Evolutionary conservation across 2,113 vertebrate genomes (phyloP), one percentile per base, ranked within the genome.

Genomic region (Colius striatus): DNA sequence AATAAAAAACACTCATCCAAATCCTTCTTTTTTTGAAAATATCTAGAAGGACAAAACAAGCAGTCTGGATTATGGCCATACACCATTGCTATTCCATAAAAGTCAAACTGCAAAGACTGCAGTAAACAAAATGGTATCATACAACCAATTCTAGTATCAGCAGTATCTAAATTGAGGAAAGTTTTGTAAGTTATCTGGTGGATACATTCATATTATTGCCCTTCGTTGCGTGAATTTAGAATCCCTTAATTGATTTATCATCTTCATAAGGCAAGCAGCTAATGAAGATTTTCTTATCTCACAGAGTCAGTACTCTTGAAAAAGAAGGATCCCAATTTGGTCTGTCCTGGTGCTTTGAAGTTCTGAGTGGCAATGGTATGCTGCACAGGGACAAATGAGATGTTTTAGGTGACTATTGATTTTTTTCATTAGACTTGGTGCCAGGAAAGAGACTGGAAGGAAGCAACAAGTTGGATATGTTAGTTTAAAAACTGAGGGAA

Each of bases 241-340:
- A 62, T 30, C 89, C 88, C 86, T 91, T 90, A 62, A 95, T 73
- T 94, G 84, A 89, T 78, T 94, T 50, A 32, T 84, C 1, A 1
- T 68, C 58, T 43, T 91, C 70, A 43, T 57, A 89, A 91, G 92
- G 88, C 66, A 50, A 85, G 80, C 68, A 81, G 90, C 92, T 97
- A 91, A 95, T 94, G 88, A 89, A 89, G 95, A 83, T 93, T 90
- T 76, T 6, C 94, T 96, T 93, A 94, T 91, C 90, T 94, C 22
- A 0, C 3, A 12, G 43, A 84, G 68, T 54, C 95, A 92, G 68
- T 30, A 54, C 88, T 96, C 94, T 83, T 63, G 66, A 16, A 63
- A 65, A 83, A 91, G 93, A 61, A 86, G 72, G 62, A 87, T 68
- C 88, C 68, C 84, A 54, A 0, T 89, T 79, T 50, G 57, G 76